phyloP scores from a whole-genome alignment of 2,797 vertebrate species.

The Xenops minutus region DNA sequence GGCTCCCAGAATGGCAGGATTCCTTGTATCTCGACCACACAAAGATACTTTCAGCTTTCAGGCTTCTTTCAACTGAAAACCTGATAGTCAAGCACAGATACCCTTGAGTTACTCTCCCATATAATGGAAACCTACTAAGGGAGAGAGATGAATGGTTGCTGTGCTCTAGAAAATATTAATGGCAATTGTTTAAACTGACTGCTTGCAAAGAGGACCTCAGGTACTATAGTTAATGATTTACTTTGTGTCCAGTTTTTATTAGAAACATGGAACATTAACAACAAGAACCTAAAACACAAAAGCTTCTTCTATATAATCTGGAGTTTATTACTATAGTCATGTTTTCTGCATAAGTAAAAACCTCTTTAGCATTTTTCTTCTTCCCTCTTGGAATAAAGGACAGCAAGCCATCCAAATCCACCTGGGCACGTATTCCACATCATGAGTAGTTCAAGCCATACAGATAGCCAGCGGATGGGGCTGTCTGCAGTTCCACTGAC shows the following conservation, averaged over 20 bases:
- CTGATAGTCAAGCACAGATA: background rate
- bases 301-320: background rate
- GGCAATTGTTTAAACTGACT: background rate
- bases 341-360: background rate
- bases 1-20: background rate
- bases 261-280: background rate
- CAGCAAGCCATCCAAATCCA: background rate
- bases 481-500: accelerated
- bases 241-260: background rate
- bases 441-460: background rate
- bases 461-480: background rate
- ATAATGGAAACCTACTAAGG: background rate
- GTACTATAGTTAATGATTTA: constrained; percentile 41
- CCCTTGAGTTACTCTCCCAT: background rate
- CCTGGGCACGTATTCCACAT: background rate
- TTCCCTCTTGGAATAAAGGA: background rate
- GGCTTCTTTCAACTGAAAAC: background rate
- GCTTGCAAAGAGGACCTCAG: background rate
- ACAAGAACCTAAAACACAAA: background rate
- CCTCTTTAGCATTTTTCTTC: background rate
- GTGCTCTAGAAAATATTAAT: background rate
- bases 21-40: background rate
- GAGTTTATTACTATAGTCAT: background rate
- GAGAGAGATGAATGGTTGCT: background rate
- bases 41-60: background rate